Percentiles rank a stretch among this genome's conserved stretches.
Evolutionary conservation across 2,888 invertebrate genomes (phyloP).

Genomic region (Gymnoscelis rufifasciata): DNA sequence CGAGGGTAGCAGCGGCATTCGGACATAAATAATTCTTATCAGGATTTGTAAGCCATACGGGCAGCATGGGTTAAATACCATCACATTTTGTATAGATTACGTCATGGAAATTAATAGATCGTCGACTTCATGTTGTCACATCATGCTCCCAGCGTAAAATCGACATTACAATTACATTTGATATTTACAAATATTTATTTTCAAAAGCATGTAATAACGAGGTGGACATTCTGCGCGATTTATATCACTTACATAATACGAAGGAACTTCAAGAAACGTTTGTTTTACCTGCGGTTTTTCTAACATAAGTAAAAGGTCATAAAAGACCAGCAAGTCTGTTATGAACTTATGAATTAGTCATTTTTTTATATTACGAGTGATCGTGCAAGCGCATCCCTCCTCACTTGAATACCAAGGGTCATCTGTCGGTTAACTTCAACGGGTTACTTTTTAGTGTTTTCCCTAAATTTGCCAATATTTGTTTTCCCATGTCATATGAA

Average conservation of each 20-base stretch:
- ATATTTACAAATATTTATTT: too few species aligned
- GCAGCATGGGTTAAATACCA: constrained; percentile 29
- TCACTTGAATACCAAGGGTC: constrained; percentile 35
- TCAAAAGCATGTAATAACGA: too few species aligned
- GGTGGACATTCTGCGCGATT: too few species aligned
- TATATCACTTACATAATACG: too few species aligned
- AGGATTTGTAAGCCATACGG: constrained; percentile 50
- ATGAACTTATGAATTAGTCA: constrained; percentile 39
- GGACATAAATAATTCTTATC: constrained; percentile 69
- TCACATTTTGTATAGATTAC: constrained; percentile 15
- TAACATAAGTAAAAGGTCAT: constrained; percentile 36
- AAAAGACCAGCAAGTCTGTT: constrained; percentile 35
- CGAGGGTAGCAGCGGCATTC: constrained; percentile 34
- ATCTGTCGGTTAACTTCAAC: too few species aligned
- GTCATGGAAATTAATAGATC: constrained; percentile 10
- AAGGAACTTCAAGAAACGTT: constrained; percentile 14
- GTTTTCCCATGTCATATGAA: too few species aligned
- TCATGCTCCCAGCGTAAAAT: too few species aligned
- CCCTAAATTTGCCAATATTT: too few species aligned
- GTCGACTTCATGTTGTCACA: constrained; percentile 3
- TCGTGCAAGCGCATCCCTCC: constrained; percentile 44
- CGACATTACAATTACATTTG: too few species aligned
- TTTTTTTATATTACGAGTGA: constrained; percentile 41
- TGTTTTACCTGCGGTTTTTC: constrained; percentile 28
- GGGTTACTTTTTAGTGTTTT: too few species aligned